Percentiles rank a stretch among this genome's conserved stretches.
Evolutionary conservation across 2,113 vertebrate genomes (phyloP).

Genomic region (Hassar affinis): DNA sequence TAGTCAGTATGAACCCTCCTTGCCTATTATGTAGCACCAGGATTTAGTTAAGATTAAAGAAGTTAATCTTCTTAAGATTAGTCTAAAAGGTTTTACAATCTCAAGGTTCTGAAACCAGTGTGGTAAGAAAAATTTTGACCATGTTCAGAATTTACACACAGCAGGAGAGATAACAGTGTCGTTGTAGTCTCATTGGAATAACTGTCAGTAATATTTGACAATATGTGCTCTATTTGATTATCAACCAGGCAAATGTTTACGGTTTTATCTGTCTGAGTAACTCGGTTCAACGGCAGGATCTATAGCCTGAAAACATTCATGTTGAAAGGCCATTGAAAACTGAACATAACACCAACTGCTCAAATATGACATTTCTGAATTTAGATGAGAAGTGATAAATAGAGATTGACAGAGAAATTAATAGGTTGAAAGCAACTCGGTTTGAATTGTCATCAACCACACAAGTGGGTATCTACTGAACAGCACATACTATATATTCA

Average conservation of each 20-base stretch:
- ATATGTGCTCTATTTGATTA: not conserved
- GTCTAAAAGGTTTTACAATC: constrained; percentile 73
- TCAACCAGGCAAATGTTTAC: not conserved
- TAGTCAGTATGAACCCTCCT: not conserved
- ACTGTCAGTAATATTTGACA: not conserved
- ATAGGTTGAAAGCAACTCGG: not conserved
- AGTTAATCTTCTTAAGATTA: constrained; percentile 72
- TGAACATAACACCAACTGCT: constrained; percentile 61
- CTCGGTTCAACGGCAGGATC: constrained; percentile 27
- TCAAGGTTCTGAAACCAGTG: constrained; percentile 55
- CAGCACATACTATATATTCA: not conserved
- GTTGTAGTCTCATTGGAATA: not conserved
- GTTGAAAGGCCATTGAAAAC: constrained; percentile 60
- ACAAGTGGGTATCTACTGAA: not conserved
- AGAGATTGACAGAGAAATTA: not conserved
- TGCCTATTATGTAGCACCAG: constrained; percentile 55
- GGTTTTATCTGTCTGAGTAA: not conserved
- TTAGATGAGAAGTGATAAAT: constrained; percentile 64
- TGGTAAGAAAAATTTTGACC: constrained; percentile 57
- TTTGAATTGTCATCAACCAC: not conserved
- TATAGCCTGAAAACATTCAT: constrained; percentile 34
- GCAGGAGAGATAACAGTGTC: no score
- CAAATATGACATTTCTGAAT: not conserved
- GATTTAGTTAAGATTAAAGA: constrained; percentile 78
- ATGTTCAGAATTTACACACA: not conserved